Evolutionary conservation across 2,113 vertebrate species (phyloP).

Genomic region (Notarius lentiginosus): DNA sequence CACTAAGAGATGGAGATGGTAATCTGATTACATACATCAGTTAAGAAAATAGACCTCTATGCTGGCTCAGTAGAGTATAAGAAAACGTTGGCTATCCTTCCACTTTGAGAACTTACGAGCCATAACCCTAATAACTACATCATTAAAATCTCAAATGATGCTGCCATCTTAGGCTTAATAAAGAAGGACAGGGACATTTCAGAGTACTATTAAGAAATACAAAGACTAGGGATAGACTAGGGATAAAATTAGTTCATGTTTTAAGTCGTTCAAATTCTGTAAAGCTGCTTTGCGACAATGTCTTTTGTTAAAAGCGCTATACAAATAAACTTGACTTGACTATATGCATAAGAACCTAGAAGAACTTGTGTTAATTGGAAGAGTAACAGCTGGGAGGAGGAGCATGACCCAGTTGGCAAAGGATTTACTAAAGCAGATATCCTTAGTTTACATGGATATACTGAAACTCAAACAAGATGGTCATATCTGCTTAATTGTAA

Average conservation of each 20-base stretch:
- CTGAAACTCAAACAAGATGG: not conserved
- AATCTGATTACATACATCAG: not conserved
- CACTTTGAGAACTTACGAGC: not conserved
- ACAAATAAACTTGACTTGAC: too few species aligned
- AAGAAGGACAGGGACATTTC: too few species aligned
- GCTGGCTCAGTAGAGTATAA: not conserved
- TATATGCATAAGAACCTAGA: not conserved
- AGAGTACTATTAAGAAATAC: too few species aligned
- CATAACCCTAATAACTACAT: too few species aligned
- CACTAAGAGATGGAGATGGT: not conserved
- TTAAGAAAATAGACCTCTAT: not conserved
- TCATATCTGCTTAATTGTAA: not conserved
- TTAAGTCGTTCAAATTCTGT: too few species aligned
- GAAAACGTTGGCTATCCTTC: not conserved
- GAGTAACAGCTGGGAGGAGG: not conserved
- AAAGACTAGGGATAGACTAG: too few species aligned
- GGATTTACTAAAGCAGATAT: conserved; percentile 23
- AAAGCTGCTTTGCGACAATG: too few species aligned
- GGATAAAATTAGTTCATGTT: too few species aligned
- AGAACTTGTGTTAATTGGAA: not conserved
- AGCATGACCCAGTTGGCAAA: not conserved
- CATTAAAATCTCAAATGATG: too few species aligned
- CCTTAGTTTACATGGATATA: conserved; percentile 1
- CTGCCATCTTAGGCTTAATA: too few species aligned
- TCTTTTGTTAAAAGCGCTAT: too few species aligned